Evolutionary conservation across 2,888 invertebrate species (phyloP), one percentile per base, ranked within the genome.

Genomic region (Lysandra bellargus): DNA sequence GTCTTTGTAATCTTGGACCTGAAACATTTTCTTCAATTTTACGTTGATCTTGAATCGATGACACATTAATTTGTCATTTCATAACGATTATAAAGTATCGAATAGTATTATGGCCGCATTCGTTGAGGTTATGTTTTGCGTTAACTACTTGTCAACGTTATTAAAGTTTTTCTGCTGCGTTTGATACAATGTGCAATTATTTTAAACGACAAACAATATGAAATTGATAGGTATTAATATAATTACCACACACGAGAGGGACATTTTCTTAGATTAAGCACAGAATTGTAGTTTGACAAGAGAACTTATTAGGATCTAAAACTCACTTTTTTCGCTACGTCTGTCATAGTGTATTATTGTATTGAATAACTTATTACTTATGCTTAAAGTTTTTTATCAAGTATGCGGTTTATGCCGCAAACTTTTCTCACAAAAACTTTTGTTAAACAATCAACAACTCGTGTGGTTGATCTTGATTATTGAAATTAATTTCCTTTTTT

Each of bases 1-100:
- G 87, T 98, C 98, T 94, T 98, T 98, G 93, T 98, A 98, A 85
- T 98, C 98, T 92, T 98, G 97, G 84, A 98, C 98, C 98, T 98
- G 93, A 80, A 85, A 86, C 77, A 80, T 74, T 78, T 78, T 81
- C 74, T 79, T 37, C 14, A 2, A 72, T 14, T 37, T 72, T 74
- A 74, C n/a, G 7, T 4, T 14, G 40, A 53, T 57, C 44, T 60
- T 60, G 9, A 64, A 75, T 40, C 44, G 61, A 64, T 61, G 57
- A 61, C 75, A 75, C 74, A 33, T 44, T 49, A 75, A 61, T 79
- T 74, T 74, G 49, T 75, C 79, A 49, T 76, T 76, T 76, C 76
- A 75, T 49, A 30, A 79, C 61, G 74, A 74, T 4, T 44, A 33
- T 44, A 75, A 33, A 61, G 69, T 69, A 64, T 76, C 53, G 69